Base-by-base conservation (phyloP, 2,113 vertebrate genomes). In the Clarias macrocephalus region DNA sequence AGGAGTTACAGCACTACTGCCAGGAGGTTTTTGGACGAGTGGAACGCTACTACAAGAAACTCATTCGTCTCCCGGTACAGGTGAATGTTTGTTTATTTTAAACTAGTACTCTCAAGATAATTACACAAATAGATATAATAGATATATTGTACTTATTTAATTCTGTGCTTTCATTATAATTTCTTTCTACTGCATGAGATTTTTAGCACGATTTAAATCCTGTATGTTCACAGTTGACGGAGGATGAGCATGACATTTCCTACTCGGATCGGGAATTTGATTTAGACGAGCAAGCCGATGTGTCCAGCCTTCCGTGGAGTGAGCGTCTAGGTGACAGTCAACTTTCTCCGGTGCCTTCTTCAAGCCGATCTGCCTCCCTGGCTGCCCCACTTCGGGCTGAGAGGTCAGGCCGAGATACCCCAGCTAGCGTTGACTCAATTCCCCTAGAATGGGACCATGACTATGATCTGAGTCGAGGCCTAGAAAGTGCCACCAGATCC, bases 391-490 rank as follows among this genome's bases (percentile, higher is more conserved):
- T 96, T 82, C 95, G 96, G 88, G 96, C 96, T 0, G 97, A 99
- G 90, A 94, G 95, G 25, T 99, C 98, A 0, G 99, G 99, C 23
- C 91, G 97, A 48, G 98, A 99, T 88, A 99, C 98, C 2, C 99
- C 98, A 0, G 97, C 97, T 1, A 99, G 98, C 0, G 96, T 99
- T 92, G 98, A 99, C 94, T 99, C 99, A 87, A 99, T 99, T 85
- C 98, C 98, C 0, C 93, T 99, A 93, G 99, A 99, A 93, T 99
- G 99, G 98, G 99, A 99, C 93, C 98, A 99, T 6, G 98, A 99
- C 92, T 99, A 99, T 0, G 98, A 99, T 93, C 95, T 99, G 91
- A 99, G 97, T 91, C 97, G 97, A 23, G 97, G 97, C 28, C 94
- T 99, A 87, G 98, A 99, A 94, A 97, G 96, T 1, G 91, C 93